These are phyloP conservation scores for Tetraodon nigroviridis DNA, from an alignment of 2,113 vertebrate species.

Conservation along the genomic window DNA sequence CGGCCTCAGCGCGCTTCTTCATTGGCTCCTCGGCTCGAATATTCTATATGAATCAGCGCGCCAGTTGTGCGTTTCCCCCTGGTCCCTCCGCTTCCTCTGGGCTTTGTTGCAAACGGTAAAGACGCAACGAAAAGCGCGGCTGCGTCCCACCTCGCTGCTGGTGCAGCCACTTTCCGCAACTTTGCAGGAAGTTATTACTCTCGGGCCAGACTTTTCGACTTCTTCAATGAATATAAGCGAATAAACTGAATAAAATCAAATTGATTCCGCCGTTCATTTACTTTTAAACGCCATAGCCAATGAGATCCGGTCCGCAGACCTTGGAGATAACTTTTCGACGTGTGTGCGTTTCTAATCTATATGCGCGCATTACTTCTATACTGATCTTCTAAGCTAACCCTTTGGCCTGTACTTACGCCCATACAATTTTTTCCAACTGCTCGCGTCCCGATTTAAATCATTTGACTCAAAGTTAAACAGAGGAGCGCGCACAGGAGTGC, in stretches of 20 bases:
- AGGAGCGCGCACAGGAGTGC: background rate
- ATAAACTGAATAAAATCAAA: background rate
- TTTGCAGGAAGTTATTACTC: slow-evolving; percentile 17
- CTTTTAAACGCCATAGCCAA: too few relatives aligned
- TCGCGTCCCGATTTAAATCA: background rate
- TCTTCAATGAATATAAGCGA: background rate
- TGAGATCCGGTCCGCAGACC: too few relatives aligned
- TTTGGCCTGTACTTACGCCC: background rate
- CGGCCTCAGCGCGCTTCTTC: slow-evolving; percentile 63
- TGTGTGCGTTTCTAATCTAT: background rate
- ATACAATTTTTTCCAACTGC: slow-evolving; percentile 35
- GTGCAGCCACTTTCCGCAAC: background rate
- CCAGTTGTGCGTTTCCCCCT: slow-evolving; percentile 53
- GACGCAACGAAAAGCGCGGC: slow-evolving; percentile 39
- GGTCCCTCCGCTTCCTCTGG: slow-evolving; percentile 27
- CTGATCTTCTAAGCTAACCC: background rate
- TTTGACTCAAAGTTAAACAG: slow-evolving; percentile 19
- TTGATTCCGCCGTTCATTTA: too few relatives aligned
- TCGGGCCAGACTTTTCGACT: background rate
- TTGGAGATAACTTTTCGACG: background rate
- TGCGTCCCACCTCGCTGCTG: background rate
- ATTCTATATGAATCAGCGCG: slow-evolving; percentile 72
- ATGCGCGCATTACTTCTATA: background rate
- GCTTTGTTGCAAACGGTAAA: slow-evolving; percentile 28
- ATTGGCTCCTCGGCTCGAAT: slow-evolving; percentile 64